Conservation (phyloP, 2,888 invertebrate genomes). For the Eupithecia subumbrata region DNA sequence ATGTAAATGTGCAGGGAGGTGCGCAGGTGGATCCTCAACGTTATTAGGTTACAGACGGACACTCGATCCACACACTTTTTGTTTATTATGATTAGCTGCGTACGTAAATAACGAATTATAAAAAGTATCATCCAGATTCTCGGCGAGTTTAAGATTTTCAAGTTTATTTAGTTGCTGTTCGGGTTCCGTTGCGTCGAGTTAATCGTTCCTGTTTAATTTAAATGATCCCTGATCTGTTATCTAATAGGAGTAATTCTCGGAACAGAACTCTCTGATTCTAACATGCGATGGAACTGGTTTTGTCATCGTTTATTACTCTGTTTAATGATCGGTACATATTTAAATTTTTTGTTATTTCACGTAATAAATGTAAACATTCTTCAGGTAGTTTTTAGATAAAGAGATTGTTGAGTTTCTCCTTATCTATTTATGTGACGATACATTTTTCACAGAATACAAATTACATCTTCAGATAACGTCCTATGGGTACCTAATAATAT, state of each 20-base stretch:
- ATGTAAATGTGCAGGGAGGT: slow-evolving; percentile 66
- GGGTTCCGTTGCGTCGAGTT: slow-evolving; percentile 49
- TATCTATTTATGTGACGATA: slow-evolving; percentile 18
- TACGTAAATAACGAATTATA: slow-evolving; percentile 65
- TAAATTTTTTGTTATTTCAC: slow-evolving; percentile 48
- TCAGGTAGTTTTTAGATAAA: slow-evolving; percentile 42
- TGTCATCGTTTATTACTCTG: slow-evolving; percentile 65
- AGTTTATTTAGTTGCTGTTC: slow-evolving; percentile 44
- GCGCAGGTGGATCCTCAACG: slow-evolving; percentile 71
- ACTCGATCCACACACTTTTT: slow-evolving; percentile 63
- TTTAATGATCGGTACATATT: slow-evolving; percentile 68
- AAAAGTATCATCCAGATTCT: slow-evolving; percentile 43
- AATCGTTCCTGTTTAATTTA: slow-evolving; percentile 70
- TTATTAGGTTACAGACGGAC: slow-evolving; percentile 75
- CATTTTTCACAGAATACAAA: slow-evolving; percentile 6
- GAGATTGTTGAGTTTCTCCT: slow-evolving; percentile 31
- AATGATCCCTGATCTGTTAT: slow-evolving; percentile 75
- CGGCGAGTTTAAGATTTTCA: slow-evolving; percentile 1
- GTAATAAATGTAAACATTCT: slow-evolving; percentile 43
- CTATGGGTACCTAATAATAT: not conserved
- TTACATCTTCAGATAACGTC: not conserved
- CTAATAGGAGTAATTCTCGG: slow-evolving; percentile 74
- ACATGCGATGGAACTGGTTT: slow-evolving; percentile 61
- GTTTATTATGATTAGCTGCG: slow-evolving; percentile 63
- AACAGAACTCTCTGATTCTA: slow-evolving; percentile 67